A percentile compares a stretch with the other conserved stretches of the same genome.
Evolutionary conservation across 1,140 invertebrate species (phyloP).

Genomic region (Caenorhabditis brenneri): DNA sequence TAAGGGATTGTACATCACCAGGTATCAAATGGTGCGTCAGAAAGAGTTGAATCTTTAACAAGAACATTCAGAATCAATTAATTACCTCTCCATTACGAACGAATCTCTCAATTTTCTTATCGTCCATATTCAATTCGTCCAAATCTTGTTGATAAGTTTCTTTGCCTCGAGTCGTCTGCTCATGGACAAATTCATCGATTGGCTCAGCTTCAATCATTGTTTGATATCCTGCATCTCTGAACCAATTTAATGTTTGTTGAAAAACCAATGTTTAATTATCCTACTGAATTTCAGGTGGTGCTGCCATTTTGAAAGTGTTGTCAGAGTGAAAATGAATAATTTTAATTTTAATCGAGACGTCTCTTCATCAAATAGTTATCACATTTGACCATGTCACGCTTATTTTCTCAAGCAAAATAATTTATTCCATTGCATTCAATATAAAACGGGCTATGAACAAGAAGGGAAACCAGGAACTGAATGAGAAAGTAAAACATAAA

Average conservation of each 20-base stretch:
- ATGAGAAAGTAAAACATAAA: background rate
- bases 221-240: background rate
- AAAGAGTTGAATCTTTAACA: no score
- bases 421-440: no score
- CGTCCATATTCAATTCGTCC: conserved; percentile 26
- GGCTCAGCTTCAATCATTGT: conserved; percentile 19
- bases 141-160: conserved; percentile 28
- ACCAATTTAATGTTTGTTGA: background rate
- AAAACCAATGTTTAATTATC: no score
- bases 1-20: no score
- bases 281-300: background rate
- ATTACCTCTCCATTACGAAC: conserved; percentile 27
- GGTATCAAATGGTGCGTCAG: no score
- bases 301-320: no score
- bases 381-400: no score
- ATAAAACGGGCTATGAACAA: background rate
- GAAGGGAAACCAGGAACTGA: background rate
- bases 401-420: no score
- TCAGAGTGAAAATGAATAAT: no score
- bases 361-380: no score
- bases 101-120: conserved; percentile 12
- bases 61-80: no score
- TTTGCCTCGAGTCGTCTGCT: conserved; percentile 4
- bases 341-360: no score
- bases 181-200: conserved; percentile 11